phyloP scores from a whole-genome alignment of 1,140 invertebrate genomes.

The Leptinotarsa defecta region DNA sequence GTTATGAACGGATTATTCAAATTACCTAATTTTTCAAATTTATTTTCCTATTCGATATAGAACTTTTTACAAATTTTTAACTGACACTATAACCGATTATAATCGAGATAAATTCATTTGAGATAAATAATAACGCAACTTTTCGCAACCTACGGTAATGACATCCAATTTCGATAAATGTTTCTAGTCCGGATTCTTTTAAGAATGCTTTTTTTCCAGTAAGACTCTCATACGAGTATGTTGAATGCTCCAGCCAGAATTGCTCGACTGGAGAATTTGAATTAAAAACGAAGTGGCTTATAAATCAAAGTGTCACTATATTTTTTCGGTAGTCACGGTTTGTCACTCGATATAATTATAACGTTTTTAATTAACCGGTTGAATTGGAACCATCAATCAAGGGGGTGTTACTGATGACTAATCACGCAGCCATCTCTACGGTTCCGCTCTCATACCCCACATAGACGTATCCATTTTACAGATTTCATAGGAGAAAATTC shows the following conservation, averaged over 20 bases:
- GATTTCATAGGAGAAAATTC: neutral
- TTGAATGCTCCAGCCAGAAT: neutral
- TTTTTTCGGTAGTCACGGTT: conserved; percentile 34
- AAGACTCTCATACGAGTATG: too few relatives aligned
- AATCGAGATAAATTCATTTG: too few relatives aligned
- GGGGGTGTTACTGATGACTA: conserved; percentile 48
- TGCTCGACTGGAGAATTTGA: neutral
- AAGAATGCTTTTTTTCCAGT: too few relatives aligned
- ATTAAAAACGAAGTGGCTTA: conserved; percentile 20
- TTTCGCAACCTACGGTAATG: too few relatives aligned
- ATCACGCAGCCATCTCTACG: conserved; percentile 32
- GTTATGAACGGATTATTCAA: too few relatives aligned
- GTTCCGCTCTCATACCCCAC: neutral
- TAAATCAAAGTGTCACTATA: conserved; percentile 35
- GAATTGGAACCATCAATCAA: conserved; percentile 47
- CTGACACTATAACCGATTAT: too few relatives aligned
- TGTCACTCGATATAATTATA: conserved; percentile 44
- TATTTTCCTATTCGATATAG: too few relatives aligned
- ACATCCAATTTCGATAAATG: too few relatives aligned
- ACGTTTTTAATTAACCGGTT: conserved; percentile 48
- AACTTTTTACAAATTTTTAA: too few relatives aligned
- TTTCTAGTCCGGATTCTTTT: too few relatives aligned
- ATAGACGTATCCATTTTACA: neutral
- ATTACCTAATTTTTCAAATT: too few relatives aligned
- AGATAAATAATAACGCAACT: too few relatives aligned